Percentiles rank a stretch among this genome's conserved stretches.
Conservation (phyloP, 2,888 invertebrate species). For the Pelosia muscerda region DNA sequence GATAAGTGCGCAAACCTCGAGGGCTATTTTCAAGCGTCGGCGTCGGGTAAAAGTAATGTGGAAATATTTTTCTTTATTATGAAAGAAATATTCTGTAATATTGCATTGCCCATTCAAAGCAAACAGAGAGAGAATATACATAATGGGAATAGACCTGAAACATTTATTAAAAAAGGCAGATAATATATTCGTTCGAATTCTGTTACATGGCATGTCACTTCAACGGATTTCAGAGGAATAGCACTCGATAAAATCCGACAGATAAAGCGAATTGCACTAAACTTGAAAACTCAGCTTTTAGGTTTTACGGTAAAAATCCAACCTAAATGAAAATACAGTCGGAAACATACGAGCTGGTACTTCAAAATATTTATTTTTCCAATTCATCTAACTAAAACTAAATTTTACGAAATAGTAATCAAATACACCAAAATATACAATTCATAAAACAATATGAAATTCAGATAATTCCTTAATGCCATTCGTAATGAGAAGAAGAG, state of each 20-base stretch:
- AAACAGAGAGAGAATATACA: constrained; percentile 3
- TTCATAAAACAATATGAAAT: neutral
- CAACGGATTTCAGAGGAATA: neutral
- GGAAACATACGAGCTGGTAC: neutral
- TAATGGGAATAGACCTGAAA: neutral
- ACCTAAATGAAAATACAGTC: neutral
- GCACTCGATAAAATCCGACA: neutral
- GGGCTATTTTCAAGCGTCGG: neutral
- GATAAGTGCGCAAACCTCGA: neutral
- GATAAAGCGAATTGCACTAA: too few species aligned
- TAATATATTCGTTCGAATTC: neutral
- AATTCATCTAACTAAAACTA: too few species aligned
- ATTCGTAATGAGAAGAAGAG: neutral
- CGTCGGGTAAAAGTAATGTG: neutral
- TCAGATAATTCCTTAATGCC: neutral
- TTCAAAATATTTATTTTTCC: too few species aligned
- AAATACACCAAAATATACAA: neutral
- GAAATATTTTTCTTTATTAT: neutral
- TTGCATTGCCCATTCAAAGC: neutral
- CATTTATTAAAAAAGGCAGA: neutral
- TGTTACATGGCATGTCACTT: neutral
- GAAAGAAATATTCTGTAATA: neutral
- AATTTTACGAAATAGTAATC: too few species aligned
- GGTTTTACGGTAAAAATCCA: too few species aligned
- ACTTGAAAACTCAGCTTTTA: too few species aligned